These are phyloP conservation scores for Falco concolor DNA, from an alignment of 2,797 vertebrate genomes.

Conservation along the genomic window DNA sequence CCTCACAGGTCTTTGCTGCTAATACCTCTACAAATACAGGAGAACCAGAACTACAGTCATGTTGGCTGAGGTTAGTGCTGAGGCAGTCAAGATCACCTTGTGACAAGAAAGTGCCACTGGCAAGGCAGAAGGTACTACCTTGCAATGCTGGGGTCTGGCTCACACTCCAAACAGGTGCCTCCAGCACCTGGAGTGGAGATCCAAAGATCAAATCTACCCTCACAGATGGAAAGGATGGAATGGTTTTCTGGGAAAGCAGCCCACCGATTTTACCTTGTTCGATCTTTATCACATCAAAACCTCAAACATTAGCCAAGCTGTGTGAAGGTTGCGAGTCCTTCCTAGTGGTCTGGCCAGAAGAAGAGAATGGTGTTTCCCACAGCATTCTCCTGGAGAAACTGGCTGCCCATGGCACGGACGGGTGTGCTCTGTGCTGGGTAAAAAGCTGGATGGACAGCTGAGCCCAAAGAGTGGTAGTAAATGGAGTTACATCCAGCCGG, in stretches of 20 bases:
- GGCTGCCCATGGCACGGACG: too few relatives aligned
- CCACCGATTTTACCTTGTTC: not conserved
- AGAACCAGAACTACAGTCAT: not conserved
- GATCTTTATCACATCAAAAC: not conserved
- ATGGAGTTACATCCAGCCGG: too few relatives aligned
- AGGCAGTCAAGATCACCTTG: not conserved
- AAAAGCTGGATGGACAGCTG: too few relatives aligned
- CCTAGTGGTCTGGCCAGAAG: not conserved
- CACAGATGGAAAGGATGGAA: not conserved
- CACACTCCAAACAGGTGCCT: not conserved
- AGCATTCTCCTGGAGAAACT: too few relatives aligned
- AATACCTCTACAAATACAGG: not conserved
- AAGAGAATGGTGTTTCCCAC: not conserved
- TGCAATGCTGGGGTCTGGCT: not conserved
- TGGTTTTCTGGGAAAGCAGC: not conserved
- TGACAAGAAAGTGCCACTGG: not conserved
- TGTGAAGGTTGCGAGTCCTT: not conserved
- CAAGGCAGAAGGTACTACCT: not conserved
- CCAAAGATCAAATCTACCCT: not conserved
- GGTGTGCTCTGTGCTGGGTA: too few relatives aligned
- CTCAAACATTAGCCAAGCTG: not conserved
- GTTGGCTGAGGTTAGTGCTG: not conserved
- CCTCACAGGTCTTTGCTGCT: not conserved
- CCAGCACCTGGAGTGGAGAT: not conserved
- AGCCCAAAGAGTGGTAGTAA: too few relatives aligned